These are phyloP conservation scores for Helicorthomorpha holstii DNA, from an alignment of 1,140 invertebrate species.

Conservation along the genomic window DNA sequence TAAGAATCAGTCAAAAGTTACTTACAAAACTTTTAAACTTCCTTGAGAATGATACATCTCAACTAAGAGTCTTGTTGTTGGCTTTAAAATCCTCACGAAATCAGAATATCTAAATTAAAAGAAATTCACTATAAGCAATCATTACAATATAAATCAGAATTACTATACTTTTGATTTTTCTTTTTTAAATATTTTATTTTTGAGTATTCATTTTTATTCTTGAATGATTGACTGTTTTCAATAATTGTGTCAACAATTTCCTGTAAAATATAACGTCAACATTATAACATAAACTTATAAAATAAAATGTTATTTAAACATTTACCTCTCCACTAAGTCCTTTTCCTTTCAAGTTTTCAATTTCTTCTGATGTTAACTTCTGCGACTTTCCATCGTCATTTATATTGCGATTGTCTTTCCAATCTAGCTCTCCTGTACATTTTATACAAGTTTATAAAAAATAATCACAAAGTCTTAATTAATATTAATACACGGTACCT, in stretches of 20 bases:
- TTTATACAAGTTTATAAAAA: not conserved
- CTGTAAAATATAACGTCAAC: conserved; percentile 15
- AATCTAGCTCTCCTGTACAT: conserved; percentile 17
- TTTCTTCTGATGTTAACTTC: conserved; percentile 61
- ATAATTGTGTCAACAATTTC: conserved; percentile 73
- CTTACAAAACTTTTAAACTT: conserved; percentile 50
- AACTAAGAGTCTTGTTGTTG: conserved; percentile 50
- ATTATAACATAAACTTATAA: not conserved
- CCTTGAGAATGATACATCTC: conserved; percentile 63
- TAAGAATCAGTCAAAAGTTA: conserved; percentile 8
- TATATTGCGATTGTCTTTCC: conserved; percentile 68
- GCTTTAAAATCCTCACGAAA: conserved; percentile 46
- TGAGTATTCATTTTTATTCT: conserved; percentile 72
- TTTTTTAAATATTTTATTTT: conserved; percentile 90
- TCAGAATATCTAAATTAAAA: conserved; percentile 4
- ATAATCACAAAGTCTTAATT: not conserved
- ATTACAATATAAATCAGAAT: conserved; percentile 21
- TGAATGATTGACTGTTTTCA: conserved; percentile 65
- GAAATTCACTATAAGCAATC: conserved; percentile 6
- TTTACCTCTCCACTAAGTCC: conserved; percentile 47
- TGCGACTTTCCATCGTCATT: conserved; percentile 71
- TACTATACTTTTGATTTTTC: conserved; percentile 82
- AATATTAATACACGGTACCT: not conserved
- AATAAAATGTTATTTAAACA: not conserved
- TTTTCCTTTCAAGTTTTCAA: conserved; percentile 50